Base-by-base conservation (phyloP, 2,888 invertebrate species). In the Drosophila macrospina region DNA sequence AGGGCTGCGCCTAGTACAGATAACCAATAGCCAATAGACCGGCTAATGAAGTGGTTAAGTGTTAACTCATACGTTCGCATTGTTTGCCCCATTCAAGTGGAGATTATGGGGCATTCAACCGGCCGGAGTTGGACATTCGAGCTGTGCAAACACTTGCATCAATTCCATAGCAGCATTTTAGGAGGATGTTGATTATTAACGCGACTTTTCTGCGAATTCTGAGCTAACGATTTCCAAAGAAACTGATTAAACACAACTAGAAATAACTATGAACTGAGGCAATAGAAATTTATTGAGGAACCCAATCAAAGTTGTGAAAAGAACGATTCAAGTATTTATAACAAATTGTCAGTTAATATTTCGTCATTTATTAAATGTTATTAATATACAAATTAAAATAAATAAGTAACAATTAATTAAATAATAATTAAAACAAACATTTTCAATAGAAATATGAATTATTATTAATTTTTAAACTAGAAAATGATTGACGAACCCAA, bases 51-150 rank as follows among this genome's bases (percentile, higher is more conserved):
- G 70, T 75, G 60, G 30, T 76, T 42, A 28, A 24, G 20, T 20
- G 39, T 5, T 20, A 41, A 41, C 11, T 5, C 16, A 41, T 41
- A 28, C 67, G 44, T 52, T 28, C 11, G 20, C 61, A 48, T 71
- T 71, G 50, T 69, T 63, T 51, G 78, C 55, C 36, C 39, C 28
- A n/a, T 6, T 24, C 60, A 64, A 32, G 37, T 30, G 11, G 34
- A 64, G 81, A 84, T 83, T 71, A 78, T 52, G 54, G 71, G 61
- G 30, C 69, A 64, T 79, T 86, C 74, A 77, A 77, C 80, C 74
- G 34, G 52, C 24, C 11, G 11, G n/a, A n/a, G n/a, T n/a, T n/a
- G n/a, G n/a, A n/a, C n/a, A n/a, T n/a, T 41, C 11, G 11, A 2
- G 20, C 20, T 16, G 1, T 20, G 16, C 20, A 41, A 10, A 5